Evolutionary conservation across 2,888 invertebrate genomes (phyloP), one percentile per base, ranked within the genome.

Genomic region (Chrysolina americana): DNA sequence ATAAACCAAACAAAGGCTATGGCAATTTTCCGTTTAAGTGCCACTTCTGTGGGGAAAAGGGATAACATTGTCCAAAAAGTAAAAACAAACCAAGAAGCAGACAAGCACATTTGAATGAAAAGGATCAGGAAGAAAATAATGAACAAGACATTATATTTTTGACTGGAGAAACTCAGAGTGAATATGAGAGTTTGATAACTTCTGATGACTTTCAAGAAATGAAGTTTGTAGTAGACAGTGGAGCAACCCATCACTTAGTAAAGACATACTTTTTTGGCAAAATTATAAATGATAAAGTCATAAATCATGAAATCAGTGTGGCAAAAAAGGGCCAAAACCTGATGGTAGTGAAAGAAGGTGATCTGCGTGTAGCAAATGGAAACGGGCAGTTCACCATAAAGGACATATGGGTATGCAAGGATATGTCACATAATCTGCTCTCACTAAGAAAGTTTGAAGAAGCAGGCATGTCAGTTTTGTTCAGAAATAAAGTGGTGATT

Each of bases 181-280:
- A 63, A 41, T 19, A 8, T 36, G 36, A 8, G 36, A 8, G 8
- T 36, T 62, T 62, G 62, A 23, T 62, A 62, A 6, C 23, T 21
- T 11, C 15, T n/a, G 47, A 47, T 4, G 15, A 47, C 47, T 15
- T 47, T 47, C 47, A 68, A 28, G 69, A 72, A 44, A 76, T 80
- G 53, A 74, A 65, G 15, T 80, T 80, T 74, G 69, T 81, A 23
- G 59, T 80, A n/a, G 81, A 81, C 64, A 78, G 77, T 76, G 81
- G 81, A 50, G 78, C 79, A 9, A 79, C 80, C 59, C 76, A 80
- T 70, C 81, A 80, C 71, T 65, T 81, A 13, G 72, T 80, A n/a
- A 63, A 73, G 50, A 59, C 71, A 41, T 73, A 56, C n/a, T 56
- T 21, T 56, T 21, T 21, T 13, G 63, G 53, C 47, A 75, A 41